Base-by-base conservation (phyloP, 2,797 vertebrate species). In the Erethizon dorsatum region DNA sequence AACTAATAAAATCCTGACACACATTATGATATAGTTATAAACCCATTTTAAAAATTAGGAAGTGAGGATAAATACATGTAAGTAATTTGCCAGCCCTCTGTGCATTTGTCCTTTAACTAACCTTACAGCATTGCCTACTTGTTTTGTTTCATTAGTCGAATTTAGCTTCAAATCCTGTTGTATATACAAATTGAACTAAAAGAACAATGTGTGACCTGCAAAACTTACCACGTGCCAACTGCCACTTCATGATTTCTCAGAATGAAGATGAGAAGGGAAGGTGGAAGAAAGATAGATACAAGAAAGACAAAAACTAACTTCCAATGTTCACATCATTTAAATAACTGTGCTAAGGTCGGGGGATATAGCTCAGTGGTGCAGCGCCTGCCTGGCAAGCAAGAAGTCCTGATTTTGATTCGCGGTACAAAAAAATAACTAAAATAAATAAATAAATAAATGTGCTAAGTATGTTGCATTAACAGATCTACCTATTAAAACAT, bases 401-500 rank as follows among this genome's bases (percentile, higher is more conserved):
- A 67, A 2, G 31, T n/a, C 14, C 26, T 67, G 63, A 67, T 31
- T 67, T 67, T 33, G 33, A 17, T 33, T 67, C 65, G 15, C 15
- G 33, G 33, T 67, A n/a, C 65, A 67, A 67, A 67, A n/a, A 6
- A 56, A 56, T 56, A 56, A 56, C 15, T 17, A 57, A 22, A 56
- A 14, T 65, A 14, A 17, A n/a, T n/a, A 17, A 17, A 67, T 17
- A 92, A 96, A 63, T 75, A 4, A 85, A 14, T 5, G 20, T 65
- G 14, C 56, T 79, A 82, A 88, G 52, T 61, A 93, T 61, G 65
- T 80, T 67, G 37, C 61, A 79, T 93, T 88, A 94, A 83, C 33
- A 93, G 82, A 14, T 54, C 50, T 88, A 37, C 22, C 9, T 97
- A 83, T 96, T 96, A 90, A 80, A 80, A 89, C 54, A 79, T 85